Evolutionary conservation across 2,888 invertebrate species (phyloP).

Genomic region (Malthinus seriepunctatus): DNA sequence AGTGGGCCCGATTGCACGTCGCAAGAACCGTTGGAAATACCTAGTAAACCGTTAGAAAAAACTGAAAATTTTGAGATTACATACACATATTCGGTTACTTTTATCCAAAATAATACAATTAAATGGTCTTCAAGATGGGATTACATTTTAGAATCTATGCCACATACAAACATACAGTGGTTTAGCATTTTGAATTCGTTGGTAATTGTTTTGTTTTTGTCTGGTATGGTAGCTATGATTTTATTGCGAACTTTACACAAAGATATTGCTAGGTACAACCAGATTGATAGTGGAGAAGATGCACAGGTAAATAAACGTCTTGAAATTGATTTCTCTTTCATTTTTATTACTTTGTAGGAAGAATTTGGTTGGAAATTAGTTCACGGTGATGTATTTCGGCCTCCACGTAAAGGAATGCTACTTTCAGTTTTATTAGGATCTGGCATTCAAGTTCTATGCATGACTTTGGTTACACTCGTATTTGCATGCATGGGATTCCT

Average conservation of each 20-base stretch:
- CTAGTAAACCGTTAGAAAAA: slow-evolving; percentile 55
- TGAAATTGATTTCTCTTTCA: background rate
- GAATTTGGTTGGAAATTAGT: slow-evolving; percentile 98
- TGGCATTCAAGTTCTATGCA: slow-evolving; percentile 94
- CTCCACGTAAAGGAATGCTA: slow-evolving; percentile 95
- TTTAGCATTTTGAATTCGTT: slow-evolving; percentile 97
- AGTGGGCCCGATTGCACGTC: slow-evolving; percentile 59
- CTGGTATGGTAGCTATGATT: slow-evolving; percentile 99
- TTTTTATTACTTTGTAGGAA: slow-evolving; percentile 71
- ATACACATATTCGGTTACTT: slow-evolving; percentile 88
- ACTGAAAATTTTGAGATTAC: slow-evolving; percentile 65
- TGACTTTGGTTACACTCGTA: slow-evolving; percentile 93
- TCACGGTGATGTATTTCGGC: slow-evolving; percentile 97
- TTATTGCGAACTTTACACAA: slow-evolving; percentile 94
- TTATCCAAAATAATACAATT: slow-evolving; percentile 77
- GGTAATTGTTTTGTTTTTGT: slow-evolving; percentile 94
- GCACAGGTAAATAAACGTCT: slow-evolving; percentile 76
- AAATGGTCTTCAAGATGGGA: slow-evolving; percentile 99
- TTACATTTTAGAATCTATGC: slow-evolving; percentile 97
- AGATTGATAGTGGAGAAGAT: slow-evolving; percentile 86
- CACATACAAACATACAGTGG: slow-evolving; percentile 98
- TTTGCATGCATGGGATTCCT: slow-evolving; percentile 99
- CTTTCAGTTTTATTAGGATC: slow-evolving; percentile 95
- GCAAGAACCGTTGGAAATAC: slow-evolving; percentile 72
- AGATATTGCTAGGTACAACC: slow-evolving; percentile 98